Base-by-base conservation (phyloP, 2,888 invertebrate genomes). In the Tridacna gigas region DNA sequence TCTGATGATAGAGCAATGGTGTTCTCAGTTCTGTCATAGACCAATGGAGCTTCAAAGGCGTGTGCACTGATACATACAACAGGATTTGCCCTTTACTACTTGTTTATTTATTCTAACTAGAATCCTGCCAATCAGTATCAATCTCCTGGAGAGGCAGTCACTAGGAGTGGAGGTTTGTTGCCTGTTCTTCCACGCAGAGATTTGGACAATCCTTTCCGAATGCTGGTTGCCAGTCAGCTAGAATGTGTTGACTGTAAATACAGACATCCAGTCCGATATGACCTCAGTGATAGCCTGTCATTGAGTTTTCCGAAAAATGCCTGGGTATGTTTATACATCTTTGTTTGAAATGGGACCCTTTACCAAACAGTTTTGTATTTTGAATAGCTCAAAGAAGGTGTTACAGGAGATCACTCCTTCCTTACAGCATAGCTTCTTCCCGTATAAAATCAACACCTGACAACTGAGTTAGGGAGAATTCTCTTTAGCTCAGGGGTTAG, bases 241-340 rank as follows among this genome's bases (percentile, higher is more conserved):
- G 96, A 96, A 83, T 97, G 97, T 93, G 96, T 96, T 56, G 96
- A 96, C 78, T 97, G 97, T 94, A 96, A 96, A 69, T 96, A 96
- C 94, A 97, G 96, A 97, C 97, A 97, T 86, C 97, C 97, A 0
- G 97, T 98, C n/a, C 97, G 97, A 37, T 98, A 98, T 94, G 98
- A 98, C 94, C 97, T 97, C 93, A 97, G 98, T 93, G 98, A 98
- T 95, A 97, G 97, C 93, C 96, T 98, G 67, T 97, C 98, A 0
- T 95, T 98, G 73, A 97, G 97, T 69, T 88, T 94, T 69, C 93
- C 94, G 20, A 82, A 90, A 47, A 88, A 87, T 47, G 79, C 90
- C 28, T 90, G 91, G 91, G 93, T 94, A 88, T 88, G 92, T 47
- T 37, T 7, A 2, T 37, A 37, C 3, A 37, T 37, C 7, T 4